Percentiles rank a stretch among this genome's conserved stretches.
Conservation (phyloP, 1,140 invertebrate species). For the Lasioglossum albipes region DNA sequence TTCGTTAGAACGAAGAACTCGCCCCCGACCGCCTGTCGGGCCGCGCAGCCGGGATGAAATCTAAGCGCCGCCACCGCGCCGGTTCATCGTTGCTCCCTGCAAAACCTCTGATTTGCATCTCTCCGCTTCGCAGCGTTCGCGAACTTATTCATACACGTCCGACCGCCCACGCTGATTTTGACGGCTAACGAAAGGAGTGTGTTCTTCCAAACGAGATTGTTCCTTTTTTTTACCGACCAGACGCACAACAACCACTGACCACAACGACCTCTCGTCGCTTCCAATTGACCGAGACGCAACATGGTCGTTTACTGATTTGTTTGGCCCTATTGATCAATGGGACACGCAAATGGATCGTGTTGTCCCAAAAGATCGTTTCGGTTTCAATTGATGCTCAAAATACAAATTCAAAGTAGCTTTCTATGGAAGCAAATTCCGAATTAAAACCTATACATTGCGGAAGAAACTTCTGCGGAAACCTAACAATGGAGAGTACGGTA, state of each 20-base stretch:
- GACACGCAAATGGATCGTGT: too few relatives aligned
- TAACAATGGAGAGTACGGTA: too few relatives aligned
- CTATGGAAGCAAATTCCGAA: too few relatives aligned
- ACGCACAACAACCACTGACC: neutral
- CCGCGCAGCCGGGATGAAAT: neutral
- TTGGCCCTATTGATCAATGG: too few relatives aligned
- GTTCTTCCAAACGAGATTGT: conserved; percentile 16
- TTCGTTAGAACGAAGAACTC: conserved; percentile 56
- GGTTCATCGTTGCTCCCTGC: neutral
- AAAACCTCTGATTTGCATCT: conserved; percentile 54
- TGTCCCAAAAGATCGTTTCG: too few relatives aligned
- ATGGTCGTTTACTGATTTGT: too few relatives aligned
- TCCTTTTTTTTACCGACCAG: neutral
- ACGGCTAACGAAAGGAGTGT: conserved; percentile 8
- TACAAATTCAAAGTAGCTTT: too few relatives aligned
- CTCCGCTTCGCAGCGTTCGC: conserved; percentile 12
- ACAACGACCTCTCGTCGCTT: neutral
- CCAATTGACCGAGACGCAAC: neutral
- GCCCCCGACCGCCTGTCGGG: neutral
- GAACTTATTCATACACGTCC: conserved; percentile 6
- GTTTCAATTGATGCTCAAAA: too few relatives aligned
- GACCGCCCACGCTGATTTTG: neutral
- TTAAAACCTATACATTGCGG: too few relatives aligned
- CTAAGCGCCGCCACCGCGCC: conserved; percentile 17
- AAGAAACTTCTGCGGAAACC: too few relatives aligned